These are phyloP conservation scores for Carduelis carduelis DNA, from an alignment of 2,797 vertebrate species.

Conservation along the genomic window DNA sequence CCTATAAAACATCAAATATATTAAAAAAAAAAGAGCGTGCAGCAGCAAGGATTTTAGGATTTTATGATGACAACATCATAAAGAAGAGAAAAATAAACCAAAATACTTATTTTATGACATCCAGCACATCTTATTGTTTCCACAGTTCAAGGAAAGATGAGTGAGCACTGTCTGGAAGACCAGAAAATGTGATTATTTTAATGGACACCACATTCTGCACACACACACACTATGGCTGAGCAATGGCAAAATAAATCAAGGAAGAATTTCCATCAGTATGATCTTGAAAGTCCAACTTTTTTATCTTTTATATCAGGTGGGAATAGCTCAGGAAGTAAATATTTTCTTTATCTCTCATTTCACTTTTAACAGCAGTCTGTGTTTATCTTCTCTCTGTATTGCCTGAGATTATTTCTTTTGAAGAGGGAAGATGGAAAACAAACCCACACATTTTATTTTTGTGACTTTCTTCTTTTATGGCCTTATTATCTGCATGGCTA, in stretches of 20 bases:
- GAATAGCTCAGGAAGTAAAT: not conserved
- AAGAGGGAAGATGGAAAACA: not conserved
- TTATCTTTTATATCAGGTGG: not conserved
- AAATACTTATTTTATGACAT: not conserved
- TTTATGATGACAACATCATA: not conserved
- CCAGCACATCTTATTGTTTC: not conserved
- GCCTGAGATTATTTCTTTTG: not conserved
- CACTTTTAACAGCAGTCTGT: not conserved
- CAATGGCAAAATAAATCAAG: not conserved
- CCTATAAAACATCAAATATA: not conserved
- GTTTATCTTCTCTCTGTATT: not conserved
- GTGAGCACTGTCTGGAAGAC: not conserved
- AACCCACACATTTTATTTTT: not conserved
- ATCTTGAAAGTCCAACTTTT: not conserved
- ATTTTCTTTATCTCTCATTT: not conserved
- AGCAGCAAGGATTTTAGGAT: not conserved
- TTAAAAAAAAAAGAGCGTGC: not conserved
- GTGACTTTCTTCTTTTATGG: slow-evolving; percentile 13
- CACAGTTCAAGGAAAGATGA: not conserved
- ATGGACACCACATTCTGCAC: not conserved
- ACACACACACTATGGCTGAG: not conserved
- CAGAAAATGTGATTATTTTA: not conserved
- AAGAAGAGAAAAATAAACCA: not conserved
- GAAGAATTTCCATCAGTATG: not conserved
- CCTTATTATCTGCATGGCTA: not conserved